These are phyloP conservation scores for Sander vitreus DNA, from an alignment of 2,113 vertebrate species.

Conservation along the genomic window DNA sequence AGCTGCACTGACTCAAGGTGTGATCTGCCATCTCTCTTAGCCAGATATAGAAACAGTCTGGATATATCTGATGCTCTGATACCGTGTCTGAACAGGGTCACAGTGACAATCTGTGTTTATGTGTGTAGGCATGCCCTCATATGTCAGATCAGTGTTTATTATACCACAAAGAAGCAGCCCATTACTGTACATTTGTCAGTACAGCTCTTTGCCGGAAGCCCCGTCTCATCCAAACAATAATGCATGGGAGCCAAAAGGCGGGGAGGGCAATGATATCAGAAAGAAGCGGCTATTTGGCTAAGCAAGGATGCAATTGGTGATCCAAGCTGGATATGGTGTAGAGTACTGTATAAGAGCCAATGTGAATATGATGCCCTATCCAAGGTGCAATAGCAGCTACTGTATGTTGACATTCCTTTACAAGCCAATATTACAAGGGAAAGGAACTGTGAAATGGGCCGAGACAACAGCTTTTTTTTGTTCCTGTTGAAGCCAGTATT, in stretches of 20 bases:
- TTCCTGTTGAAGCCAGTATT: conserved; percentile 23
- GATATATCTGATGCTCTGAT: conserved; percentile 57
- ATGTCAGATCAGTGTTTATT: conserved; percentile 38
- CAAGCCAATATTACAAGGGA: conserved; percentile 25
- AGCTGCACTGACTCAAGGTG: not conserved
- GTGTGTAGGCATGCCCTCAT: conserved; percentile 21
- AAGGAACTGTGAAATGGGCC: conserved; percentile 28
- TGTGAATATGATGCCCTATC: conserved; percentile 52
- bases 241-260: not conserved
- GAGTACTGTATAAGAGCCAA: conserved; percentile 39
- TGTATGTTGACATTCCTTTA: conserved; percentile 28
- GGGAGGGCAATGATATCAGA: conserved; percentile 26
- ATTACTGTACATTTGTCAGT: conserved; percentile 27
- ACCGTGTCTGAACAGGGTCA: conserved; percentile 23
- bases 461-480: conserved; percentile 36
- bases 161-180: conserved; percentile 21
- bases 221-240: not conserved
- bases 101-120: conserved; percentile 10
- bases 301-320: conserved; percentile 50
- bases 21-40: conserved; percentile 38
- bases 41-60: conserved; percentile 29
- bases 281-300: conserved; percentile 36
- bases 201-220: conserved; percentile 16
- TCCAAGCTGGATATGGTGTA: conserved; percentile 46
- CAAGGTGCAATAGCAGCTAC: conserved; percentile 41